Evolutionary conservation across 92 coral and sea anemone species (phyloP), one percentile per base, ranked within the genome.

Genomic region (Palythoa grandiflora): DNA sequence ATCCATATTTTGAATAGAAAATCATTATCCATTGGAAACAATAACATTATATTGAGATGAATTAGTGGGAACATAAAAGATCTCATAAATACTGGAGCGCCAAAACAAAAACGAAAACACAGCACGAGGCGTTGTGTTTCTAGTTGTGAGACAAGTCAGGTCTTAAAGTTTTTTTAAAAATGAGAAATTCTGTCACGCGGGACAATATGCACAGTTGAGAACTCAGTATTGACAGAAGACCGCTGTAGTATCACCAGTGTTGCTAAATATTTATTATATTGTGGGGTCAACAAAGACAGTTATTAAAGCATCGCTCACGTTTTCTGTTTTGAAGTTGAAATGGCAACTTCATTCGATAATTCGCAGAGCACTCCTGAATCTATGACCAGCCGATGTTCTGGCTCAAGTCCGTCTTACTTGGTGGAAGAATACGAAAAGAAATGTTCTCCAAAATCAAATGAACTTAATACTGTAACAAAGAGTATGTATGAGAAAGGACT

Each of bases 401-500:
- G 92, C 8, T 86, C 89, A 9, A 86, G 75, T 10, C 94, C 92
- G 8, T 39, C 54, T 53, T 94, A 95, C 47, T 90, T 93, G 17
- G 94, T 91, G 17, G 76, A 92, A 59, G 93, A 93, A 81, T 95
- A 95, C 88, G 93, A 95, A 79, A 89, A 92, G 73, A 93, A 89
- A 78, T 89, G 94, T 21, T 88, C 88, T 14, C 89, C 89, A 52
- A 92, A 93, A 68, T 86, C 88, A 14, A 84, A 72, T 11, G 96
- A 95, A 44, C 78, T 95, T 52, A 86, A 90, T 50, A 92, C 98
- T 36, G 98, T 95, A 0, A 93, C 94, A 95, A 89, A 95, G 66
- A 95, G 98, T 75, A 89, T 95, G 98, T 95, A 95, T 83, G 96
- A 94, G 68, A 95, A 95, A 78, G 93, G 98, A 19, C 92, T 95